phyloP scores from a whole-genome alignment of 2,113 vertebrate genomes.

The Rhodinocichla rosea region DNA sequence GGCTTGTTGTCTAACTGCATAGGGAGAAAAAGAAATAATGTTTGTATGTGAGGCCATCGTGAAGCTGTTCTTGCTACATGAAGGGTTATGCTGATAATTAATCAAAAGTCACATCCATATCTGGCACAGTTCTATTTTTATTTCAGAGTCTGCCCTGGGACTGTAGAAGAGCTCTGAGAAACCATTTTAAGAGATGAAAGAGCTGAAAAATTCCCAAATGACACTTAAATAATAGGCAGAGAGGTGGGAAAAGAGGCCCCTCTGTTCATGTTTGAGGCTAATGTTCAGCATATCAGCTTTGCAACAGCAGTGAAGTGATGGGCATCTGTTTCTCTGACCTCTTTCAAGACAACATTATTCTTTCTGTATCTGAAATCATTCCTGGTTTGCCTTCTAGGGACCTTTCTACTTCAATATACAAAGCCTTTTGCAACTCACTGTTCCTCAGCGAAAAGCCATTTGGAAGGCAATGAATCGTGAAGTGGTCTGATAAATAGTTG shows the following conservation, averaged over 20 bases:
- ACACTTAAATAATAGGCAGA: background rate
- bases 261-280: background rate
- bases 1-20: background rate
- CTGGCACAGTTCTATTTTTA: background rate
- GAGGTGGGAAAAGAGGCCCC: background rate
- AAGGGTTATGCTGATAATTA: background rate
- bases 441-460: conserved; percentile 42
- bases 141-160: background rate
- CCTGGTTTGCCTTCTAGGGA: conserved; percentile 42
- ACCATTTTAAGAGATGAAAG: background rate
- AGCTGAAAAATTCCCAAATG: background rate
- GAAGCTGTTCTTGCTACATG: background rate
- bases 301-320: background rate
- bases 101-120: background rate
- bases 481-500: conserved; percentile 15
- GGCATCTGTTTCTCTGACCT: conserved; percentile 39
- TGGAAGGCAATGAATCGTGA: conserved; percentile 42
- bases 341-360: conserved; percentile 45
- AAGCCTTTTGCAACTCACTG: conserved; percentile 44
- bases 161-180: background rate
- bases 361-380: conserved; percentile 59
- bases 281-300: background rate
- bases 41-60: background rate
- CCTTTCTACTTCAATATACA: conserved; percentile 66
- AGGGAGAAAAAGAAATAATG: background rate